A percentile compares a stretch with the other conserved stretches of the same genome.
Evolutionary conservation across 2,113 vertebrate genomes (phyloP).

Genomic region (Ictalurus furcatus): DNA sequence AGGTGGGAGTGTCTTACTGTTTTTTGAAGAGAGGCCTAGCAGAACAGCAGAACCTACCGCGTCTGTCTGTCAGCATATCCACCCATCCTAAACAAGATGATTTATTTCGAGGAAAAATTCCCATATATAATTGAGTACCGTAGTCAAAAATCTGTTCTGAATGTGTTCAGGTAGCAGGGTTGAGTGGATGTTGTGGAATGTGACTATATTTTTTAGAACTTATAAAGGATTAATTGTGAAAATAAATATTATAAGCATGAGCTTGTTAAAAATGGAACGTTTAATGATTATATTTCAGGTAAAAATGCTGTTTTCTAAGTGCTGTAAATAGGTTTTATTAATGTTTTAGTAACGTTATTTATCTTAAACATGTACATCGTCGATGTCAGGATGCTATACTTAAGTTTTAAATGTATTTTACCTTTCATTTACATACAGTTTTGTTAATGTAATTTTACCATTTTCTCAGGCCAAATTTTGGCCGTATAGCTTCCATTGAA

Average conservation of each 20-base stretch:
- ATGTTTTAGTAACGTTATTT: neutral
- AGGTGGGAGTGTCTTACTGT: constrained; percentile 9
- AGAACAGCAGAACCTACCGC: neutral
- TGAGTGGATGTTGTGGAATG: neutral
- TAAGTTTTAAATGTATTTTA: neutral
- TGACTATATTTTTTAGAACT: too few species aligned
- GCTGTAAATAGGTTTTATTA: neutral
- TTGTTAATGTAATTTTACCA: neutral
- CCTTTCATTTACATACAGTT: neutral
- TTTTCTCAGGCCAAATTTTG: too few species aligned
- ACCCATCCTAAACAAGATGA: neutral
- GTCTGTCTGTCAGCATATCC: neutral
- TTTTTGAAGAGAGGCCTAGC: neutral
- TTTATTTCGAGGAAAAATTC: neutral
- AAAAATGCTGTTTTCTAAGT: neutral
- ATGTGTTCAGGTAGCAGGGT: neutral
- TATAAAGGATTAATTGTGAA: too few species aligned
- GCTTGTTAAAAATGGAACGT: neutral
- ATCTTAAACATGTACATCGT: too few species aligned
- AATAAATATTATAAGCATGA: too few species aligned
- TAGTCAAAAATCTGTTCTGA: neutral
- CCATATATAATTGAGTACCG: neutral
- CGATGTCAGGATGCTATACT: too few species aligned
- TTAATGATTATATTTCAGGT: neutral
- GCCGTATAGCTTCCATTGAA: too few species aligned